A percentile compares a stretch with the other conserved stretches of the same genome.
These are phyloP conservation scores for Probaryconus sp. DNA, from an alignment of 1,140 invertebrate genomes.

Conservation along the genomic window DNA sequence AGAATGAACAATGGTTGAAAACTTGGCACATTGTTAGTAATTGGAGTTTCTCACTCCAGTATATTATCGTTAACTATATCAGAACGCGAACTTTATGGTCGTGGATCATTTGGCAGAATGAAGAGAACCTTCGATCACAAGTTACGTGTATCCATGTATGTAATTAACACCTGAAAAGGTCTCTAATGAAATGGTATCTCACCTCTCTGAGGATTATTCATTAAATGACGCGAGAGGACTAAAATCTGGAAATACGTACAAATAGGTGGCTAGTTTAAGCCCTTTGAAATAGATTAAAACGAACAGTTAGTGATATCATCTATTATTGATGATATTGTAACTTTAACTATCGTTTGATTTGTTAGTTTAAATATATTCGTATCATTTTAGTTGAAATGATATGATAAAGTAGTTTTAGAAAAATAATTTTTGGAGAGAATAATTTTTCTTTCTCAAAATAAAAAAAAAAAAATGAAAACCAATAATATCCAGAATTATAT, in stretches of 20 bases:
- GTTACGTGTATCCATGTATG: slow-evolving; percentile 12
- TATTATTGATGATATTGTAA: too few species aligned
- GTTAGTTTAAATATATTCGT: too few species aligned
- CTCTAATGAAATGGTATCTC: slow-evolving; percentile 8
- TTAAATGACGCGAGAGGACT: slow-evolving; percentile 13
- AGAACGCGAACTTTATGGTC: slow-evolving; percentile 18
- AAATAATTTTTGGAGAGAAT: too few species aligned
- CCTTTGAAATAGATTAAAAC: slow-evolving; percentile 10
- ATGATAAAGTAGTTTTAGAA: too few species aligned
- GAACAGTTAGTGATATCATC: too few species aligned
- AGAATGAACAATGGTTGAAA: slow-evolving; percentile 2
- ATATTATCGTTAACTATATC: slow-evolving; percentile 17
- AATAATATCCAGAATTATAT: too few species aligned
- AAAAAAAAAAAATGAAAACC: too few species aligned
- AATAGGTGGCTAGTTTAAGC: slow-evolving; percentile 22
- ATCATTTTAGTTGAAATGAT: too few species aligned
- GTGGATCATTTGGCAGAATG: slow-evolving; percentile 24
- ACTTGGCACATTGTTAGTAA: slow-evolving; percentile 12
- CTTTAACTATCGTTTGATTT: too few species aligned
- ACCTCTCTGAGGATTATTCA: slow-evolving; percentile 19
- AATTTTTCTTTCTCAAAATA: too few species aligned
- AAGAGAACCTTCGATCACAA: slow-evolving; percentile 25
- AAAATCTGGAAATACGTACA: slow-evolving; percentile 23
- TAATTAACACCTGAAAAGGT: slow-evolving; percentile 18
- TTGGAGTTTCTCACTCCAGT: slow-evolving; percentile 17